Percentiles rank a stretch among this genome's conserved stretches.
These are phyloP conservation scores for Microcebus lehilahytsara DNA, from an alignment of 2,113 vertebrate genomes.

Conservation along the genomic window DNA sequence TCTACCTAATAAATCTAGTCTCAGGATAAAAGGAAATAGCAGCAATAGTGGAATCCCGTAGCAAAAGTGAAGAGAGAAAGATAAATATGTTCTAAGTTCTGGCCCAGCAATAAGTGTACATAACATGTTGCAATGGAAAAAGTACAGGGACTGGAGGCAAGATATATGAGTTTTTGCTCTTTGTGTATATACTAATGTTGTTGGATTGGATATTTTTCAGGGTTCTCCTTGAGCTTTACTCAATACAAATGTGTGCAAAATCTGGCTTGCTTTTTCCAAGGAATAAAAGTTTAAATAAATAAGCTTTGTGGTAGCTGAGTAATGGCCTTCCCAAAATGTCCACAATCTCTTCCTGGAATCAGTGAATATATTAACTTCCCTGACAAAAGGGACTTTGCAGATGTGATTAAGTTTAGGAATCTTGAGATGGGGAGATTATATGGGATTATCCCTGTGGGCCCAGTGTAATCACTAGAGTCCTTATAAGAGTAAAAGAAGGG, in stretches of 20 bases:
- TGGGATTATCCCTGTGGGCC: background rate
- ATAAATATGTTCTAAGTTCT: background rate
- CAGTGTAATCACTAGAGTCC: background rate
- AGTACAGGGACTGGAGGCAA: background rate
- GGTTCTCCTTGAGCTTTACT: background rate
- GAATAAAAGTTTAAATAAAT: background rate
- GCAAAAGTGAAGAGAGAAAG: background rate
- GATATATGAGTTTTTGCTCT: background rate
- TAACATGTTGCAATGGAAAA: background rate
- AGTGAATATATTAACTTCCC: background rate
- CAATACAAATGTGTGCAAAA: background rate
- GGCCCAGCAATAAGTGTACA: background rate
- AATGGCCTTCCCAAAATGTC: background rate
- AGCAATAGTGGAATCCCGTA: background rate
- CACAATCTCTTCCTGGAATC: background rate
- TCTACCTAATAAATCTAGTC: background rate
- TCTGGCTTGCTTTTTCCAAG: background rate
- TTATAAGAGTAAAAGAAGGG: background rate
- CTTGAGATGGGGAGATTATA: background rate
- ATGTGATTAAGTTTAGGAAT: background rate
- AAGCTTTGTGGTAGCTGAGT: background rate
- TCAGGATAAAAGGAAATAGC: background rate
- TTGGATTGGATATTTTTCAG: background rate
- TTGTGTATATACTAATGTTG: background rate
- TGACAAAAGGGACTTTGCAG: background rate